Base-by-base conservation (phyloP, 1,140 invertebrate species). In the Stegodyphus dumicola region DNA sequence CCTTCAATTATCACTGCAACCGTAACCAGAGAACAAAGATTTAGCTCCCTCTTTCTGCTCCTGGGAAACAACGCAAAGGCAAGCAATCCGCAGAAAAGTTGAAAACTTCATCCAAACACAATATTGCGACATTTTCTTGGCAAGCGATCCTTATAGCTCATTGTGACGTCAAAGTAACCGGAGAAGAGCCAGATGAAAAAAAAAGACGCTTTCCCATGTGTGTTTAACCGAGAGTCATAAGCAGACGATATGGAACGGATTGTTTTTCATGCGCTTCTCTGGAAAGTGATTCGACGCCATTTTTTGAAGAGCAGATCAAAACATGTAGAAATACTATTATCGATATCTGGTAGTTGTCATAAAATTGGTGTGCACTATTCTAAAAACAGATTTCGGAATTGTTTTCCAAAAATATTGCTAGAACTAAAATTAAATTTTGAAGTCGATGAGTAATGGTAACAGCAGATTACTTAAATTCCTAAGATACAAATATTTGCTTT, bases 111-210 rank as follows among this genome's bases (percentile, higher is more conserved):
- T 79, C 77, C 77, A 79, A 79, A 79, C 77, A 79, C 56, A 79
- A 79, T 79, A 79, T 79, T 79, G 77, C 77, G 77, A 49, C 77
- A 79, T 79, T 79, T 79, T 79, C 77, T 79, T 79, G 77, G 77
- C 77, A 79, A 79, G 48, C 52, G 18, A 79, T 79, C 70, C 77
- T 79, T 65, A 79, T 79, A 79, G 77, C 48, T 79, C 65, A 79
- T 79, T 79, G 77, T 79, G 77, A 79, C 77, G 77, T 79, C 77
- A 66, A 69, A 33, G 65, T 65, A 79, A 79, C 77, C 52, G 54
- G 77, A 79, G 77, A 79, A 49, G 65, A 13, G 33, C 33, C 33
- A 66, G 56, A 66, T 79, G 70, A 79, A 70, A 53, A 70, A 79
- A 56, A 49, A 49, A 15, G 60, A 15, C 66, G 65, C 77, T 79